Percentiles rank a stretch among this genome's conserved stretches.
phyloP scores from a whole-genome alignment of 2,888 invertebrate genomes.

The Thymelicus sylvestris region DNA sequence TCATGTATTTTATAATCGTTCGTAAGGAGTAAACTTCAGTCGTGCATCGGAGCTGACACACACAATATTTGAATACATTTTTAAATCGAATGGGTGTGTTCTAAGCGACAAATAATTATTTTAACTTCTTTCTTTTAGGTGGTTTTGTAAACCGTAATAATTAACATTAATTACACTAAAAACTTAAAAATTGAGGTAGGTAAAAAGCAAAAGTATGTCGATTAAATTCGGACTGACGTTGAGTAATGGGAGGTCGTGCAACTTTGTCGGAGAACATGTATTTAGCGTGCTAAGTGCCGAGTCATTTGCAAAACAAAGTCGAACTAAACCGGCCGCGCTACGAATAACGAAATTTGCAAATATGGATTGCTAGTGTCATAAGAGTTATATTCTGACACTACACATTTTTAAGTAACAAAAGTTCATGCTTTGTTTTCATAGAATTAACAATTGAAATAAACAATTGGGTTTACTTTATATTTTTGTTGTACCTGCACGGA shows the following conservation, averaged over 20 bases:
- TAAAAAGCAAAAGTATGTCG: constrained; percentile 16
- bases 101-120: too few species aligned
- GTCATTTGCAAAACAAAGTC: constrained; percentile 36
- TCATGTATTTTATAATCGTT: too few species aligned
- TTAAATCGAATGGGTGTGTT: too few species aligned
- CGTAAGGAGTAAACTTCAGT: too few species aligned
- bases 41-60: too few species aligned
- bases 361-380: not conserved
- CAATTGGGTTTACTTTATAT: too few species aligned
- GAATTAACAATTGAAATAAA: too few species aligned
- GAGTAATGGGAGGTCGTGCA: constrained; percentile 24
- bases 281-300: constrained; percentile 29
- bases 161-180: not conserved
- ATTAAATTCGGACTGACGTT: constrained; percentile 30
- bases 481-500: too few species aligned
- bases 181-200: not conserved
- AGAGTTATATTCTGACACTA: not conserved
- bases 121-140: too few species aligned
- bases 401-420: not conserved
- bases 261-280: constrained; percentile 26
- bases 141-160: too few species aligned
- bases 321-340: constrained; percentile 10
- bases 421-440: too few species aligned
- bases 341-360: constrained; percentile 14
- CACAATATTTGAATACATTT: too few species aligned